Evolutionary conservation across 2,888 invertebrate genomes (phyloP).

Genomic region (Leptogaster cylindrica): DNA sequence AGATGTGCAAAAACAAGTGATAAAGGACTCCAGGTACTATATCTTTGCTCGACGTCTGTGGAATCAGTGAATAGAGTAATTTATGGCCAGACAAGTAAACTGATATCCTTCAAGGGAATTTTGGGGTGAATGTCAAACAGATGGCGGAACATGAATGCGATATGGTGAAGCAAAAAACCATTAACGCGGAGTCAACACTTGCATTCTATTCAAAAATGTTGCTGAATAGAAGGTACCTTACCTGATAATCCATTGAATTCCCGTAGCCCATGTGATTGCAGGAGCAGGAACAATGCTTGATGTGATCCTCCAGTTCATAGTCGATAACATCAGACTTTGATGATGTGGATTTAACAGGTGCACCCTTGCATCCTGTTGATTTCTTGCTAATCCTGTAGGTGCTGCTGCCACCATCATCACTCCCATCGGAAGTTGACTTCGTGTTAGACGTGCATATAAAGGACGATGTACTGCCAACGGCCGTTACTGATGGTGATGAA

Average conservation of each 20-base stretch:
- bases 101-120: too few species aligned
- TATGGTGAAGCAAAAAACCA: not conserved
- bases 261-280: slow-evolving; percentile 95
- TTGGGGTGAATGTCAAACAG: not conserved
- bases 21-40: too few species aligned
- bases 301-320: slow-evolving; percentile 85
- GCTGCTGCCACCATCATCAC: slow-evolving; percentile 48
- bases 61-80: too few species aligned
- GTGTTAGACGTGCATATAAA: slow-evolving; percentile 18
- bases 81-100: too few species aligned
- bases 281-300: slow-evolving; percentile 86
- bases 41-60: too few species aligned
- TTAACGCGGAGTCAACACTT: not conserved
- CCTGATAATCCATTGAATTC: slow-evolving; percentile 90
- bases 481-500: slow-evolving; percentile 28
- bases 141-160: not conserved
- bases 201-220: too few species aligned
- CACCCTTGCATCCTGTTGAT: slow-evolving; percentile 8
- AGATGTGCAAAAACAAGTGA: too few species aligned
- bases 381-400: slow-evolving; percentile 61
- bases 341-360: slow-evolving; percentile 4
- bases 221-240: too few species aligned
- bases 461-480: slow-evolving; percentile 46
- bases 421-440: slow-evolving; percentile 36
- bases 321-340: slow-evolving; percentile 63